Conservation (phyloP, 2,888 invertebrate species). For the Adineta ricciae region DNA sequence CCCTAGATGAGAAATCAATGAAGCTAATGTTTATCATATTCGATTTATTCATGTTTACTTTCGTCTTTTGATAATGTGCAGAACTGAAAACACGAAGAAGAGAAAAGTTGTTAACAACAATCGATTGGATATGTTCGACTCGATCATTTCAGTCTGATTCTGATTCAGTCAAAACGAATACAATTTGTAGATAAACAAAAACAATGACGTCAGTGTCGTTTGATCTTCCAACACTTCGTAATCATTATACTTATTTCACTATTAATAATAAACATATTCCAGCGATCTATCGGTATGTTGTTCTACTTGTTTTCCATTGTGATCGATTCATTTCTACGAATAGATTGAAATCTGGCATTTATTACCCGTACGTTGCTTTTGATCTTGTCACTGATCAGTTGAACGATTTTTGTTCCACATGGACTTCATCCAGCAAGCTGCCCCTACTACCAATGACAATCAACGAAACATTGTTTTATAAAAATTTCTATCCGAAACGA, state of each 20-base stretch:
- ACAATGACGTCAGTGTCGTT: background rate
- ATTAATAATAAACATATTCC: background rate
- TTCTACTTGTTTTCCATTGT: background rate
- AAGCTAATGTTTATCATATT: no score
- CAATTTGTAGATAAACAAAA: background rate
- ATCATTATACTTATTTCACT: background rate
- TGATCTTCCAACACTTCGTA: conserved; percentile 1
- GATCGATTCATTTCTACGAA: background rate
- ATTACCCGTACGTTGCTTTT: background rate
- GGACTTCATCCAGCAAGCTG: background rate
- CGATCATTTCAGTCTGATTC: background rate
- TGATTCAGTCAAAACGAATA: background rate
- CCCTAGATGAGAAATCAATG: no score
- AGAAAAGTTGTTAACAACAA: no score
- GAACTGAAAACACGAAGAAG: no score
- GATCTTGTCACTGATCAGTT: background rate
- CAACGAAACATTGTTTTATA: background rate
- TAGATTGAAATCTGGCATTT: background rate
- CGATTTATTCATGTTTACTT: no score
- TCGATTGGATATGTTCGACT: background rate
- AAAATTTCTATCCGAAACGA: background rate
- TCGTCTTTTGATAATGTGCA: no score
- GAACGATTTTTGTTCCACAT: background rate
- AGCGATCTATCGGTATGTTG: background rate
- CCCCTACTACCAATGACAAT: background rate